Conservation (phyloP, 2,797 vertebrate species). For the Podargus strigoides region DNA sequence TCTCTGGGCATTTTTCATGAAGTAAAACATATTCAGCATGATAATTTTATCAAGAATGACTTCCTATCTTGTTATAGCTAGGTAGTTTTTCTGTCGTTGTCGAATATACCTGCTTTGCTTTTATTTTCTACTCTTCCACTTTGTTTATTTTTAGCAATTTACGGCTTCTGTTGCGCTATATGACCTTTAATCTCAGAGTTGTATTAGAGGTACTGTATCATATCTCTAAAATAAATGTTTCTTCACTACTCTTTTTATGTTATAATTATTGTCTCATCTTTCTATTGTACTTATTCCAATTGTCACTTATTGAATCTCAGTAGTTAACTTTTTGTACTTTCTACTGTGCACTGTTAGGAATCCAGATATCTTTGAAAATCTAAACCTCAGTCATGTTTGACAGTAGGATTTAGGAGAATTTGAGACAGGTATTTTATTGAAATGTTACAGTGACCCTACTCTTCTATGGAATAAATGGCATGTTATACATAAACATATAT, state of each 20-base stretch:
- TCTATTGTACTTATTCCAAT: background rate
- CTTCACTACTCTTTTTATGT: background rate
- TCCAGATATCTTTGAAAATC: background rate
- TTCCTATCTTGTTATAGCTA: background rate
- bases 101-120: background rate
- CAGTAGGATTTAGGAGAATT: background rate
- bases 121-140: background rate
- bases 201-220: background rate
- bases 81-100: background rate
- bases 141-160: background rate
- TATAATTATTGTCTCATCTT: background rate
- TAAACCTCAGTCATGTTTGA: background rate
- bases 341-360: background rate
- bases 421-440: background rate
- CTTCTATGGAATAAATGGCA: background rate
- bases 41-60: background rate
- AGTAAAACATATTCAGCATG: background rate
- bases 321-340: background rate
- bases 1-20: background rate
- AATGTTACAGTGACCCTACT: background rate
- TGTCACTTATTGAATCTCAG: background rate
- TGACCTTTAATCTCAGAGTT: background rate
- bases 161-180: background rate
- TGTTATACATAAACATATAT: background rate
- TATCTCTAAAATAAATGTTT: background rate